Conservation (phyloP, 2,113 vertebrate species). For the Neopipo cinnamomea region DNA sequence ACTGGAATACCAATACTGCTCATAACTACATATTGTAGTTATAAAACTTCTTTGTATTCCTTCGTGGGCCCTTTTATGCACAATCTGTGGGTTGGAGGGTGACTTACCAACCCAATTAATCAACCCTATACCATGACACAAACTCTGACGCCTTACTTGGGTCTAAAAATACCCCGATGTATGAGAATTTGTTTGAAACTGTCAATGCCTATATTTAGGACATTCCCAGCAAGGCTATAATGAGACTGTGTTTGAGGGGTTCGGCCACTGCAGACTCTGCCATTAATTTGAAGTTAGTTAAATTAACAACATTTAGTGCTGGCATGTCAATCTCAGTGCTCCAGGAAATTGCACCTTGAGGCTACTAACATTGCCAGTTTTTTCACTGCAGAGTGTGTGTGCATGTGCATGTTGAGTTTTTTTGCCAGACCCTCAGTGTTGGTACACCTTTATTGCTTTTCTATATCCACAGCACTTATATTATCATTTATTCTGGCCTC, state of each 20-base stretch:
- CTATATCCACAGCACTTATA: conserved; percentile 81
- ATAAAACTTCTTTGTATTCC: conserved; percentile 64
- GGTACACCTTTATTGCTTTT: conserved; percentile 75
- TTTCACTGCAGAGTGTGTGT: conserved; percentile 76
- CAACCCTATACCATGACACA: conserved; percentile 80
- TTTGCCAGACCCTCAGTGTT: conserved; percentile 70
- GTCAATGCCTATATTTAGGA: conserved; percentile 87
- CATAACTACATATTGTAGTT: conserved; percentile 29
- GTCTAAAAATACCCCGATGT: conserved; percentile 82
- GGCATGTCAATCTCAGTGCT: conserved; percentile 84
- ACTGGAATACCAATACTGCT: conserved; percentile 31
- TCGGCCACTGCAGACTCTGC: conserved; percentile 75
- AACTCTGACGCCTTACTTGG: conserved; percentile 77
- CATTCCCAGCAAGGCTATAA: conserved; percentile 82
- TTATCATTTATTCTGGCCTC: conserved; percentile 87
- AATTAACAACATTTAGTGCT: conserved; percentile 88
- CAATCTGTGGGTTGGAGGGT: conserved; percentile 61
- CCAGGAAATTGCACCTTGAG: conserved; percentile 89
- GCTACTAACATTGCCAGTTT: conserved; percentile 84
- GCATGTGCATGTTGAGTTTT: conserved; percentile 52
- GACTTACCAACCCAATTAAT: conserved; percentile 85
- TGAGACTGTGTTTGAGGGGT: conserved; percentile 85
- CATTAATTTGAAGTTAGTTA: conserved; percentile 90
- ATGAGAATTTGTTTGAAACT: conserved; percentile 77
- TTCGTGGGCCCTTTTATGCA: conserved; percentile 63